Conservation (phyloP, 2,888 invertebrate species). For the Apamea crenata region DNA sequence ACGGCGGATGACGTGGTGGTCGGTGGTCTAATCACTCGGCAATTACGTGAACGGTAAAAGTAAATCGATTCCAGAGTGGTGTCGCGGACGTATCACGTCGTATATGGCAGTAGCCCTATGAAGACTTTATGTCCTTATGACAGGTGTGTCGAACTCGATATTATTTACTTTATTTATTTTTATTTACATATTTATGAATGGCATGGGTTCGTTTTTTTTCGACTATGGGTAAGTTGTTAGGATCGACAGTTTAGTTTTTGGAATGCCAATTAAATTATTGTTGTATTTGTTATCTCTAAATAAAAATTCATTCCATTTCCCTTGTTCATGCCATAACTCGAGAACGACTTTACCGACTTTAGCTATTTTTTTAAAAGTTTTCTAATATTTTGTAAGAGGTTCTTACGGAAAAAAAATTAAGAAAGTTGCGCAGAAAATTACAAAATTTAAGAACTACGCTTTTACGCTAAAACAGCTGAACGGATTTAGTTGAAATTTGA, state of each 20-base stretch:
- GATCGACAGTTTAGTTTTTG: background rate
- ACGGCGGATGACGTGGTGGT: slow-evolving; percentile 33
- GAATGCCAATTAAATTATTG: background rate
- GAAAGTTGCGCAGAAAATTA: too few relatives aligned
- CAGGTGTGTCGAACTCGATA: slow-evolving; percentile 3
- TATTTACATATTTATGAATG: slow-evolving; percentile 17
- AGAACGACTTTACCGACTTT: too few relatives aligned
- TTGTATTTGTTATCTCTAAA: background rate
- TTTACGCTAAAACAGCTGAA: too few relatives aligned
- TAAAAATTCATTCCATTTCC: too few relatives aligned
- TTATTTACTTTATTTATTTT: too few relatives aligned
- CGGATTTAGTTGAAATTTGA: too few relatives aligned
- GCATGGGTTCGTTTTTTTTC: background rate
- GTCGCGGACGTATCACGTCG: slow-evolving; percentile 21
- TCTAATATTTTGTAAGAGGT: too few relatives aligned
- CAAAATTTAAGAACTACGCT: too few relatives aligned
- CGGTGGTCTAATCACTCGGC: slow-evolving; percentile 38
- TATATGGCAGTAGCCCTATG: slow-evolving; percentile 9
- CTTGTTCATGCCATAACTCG: too few relatives aligned
- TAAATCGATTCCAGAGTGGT: slow-evolving; percentile 31
- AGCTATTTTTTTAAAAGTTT: too few relatives aligned
- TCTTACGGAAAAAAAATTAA: too few relatives aligned
- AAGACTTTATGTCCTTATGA: background rate
- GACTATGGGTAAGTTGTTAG: background rate
- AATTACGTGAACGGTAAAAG: slow-evolving; percentile 53